Conservation (phyloP, 35 echinoderm and acorn worm species). For the Amphiura filiformis region DNA sequence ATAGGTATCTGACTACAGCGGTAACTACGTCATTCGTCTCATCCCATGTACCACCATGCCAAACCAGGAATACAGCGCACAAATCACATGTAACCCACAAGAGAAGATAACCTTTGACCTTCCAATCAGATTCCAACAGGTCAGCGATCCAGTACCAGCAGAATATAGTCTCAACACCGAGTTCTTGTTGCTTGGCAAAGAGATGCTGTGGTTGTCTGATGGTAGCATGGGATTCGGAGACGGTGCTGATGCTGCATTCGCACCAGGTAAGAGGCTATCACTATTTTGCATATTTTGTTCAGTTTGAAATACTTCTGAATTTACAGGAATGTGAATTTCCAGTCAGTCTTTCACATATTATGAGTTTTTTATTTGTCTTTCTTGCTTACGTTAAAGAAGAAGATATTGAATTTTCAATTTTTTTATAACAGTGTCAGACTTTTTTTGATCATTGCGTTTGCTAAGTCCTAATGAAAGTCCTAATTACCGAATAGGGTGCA, state of each 20-base stretch:
- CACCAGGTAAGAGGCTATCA: constrained; percentile 66
- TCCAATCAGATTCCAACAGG: constrained; percentile 98
- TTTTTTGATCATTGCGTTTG: too few relatives aligned
- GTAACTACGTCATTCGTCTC: constrained; percentile 85
- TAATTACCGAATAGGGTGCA: too few relatives aligned
- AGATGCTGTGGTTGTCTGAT: constrained; percentile 88
- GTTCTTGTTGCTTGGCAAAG: constrained; percentile 87
- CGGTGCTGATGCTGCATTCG: constrained; percentile 87
- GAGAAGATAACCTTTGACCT: constrained; percentile 89
- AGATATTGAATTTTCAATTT: too few relatives aligned
- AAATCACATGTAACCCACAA: constrained; percentile 82
- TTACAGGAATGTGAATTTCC: too few relatives aligned
- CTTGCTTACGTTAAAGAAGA: too few relatives aligned
- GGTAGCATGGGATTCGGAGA: constrained; percentile 98
- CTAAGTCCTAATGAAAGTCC: too few relatives aligned
- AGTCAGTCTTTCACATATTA: too few relatives aligned
- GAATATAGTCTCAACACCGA: constrained; percentile 95
- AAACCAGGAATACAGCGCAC: constrained; percentile 69
- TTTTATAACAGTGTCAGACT: too few relatives aligned
- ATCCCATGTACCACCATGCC: constrained; percentile 82
- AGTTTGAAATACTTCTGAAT: too few relatives aligned
- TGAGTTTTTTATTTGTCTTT: too few relatives aligned
- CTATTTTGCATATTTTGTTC: too few relatives aligned
- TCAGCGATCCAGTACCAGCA: constrained; percentile 96
- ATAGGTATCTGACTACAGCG: constrained; percentile 97